A percentile compares a stretch with the other conserved stretches of the same genome.
phyloP scores from a whole-genome alignment of 1,140 invertebrate species.

The Drosophila mayri region DNA sequence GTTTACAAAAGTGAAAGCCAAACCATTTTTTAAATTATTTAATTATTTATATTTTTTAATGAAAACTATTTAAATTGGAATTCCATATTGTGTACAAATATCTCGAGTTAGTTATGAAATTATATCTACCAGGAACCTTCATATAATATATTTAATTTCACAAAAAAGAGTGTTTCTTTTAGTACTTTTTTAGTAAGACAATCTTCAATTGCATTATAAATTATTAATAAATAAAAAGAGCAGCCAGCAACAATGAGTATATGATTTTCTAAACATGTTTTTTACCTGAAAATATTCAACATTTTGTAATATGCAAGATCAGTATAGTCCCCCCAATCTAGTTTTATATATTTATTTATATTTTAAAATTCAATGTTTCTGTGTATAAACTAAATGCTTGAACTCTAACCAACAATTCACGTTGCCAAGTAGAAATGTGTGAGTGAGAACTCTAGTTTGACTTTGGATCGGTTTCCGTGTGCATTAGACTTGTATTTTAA shows the following conservation, averaged over 20 bases:
- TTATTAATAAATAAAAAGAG: too few species aligned
- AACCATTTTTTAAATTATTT: neutral
- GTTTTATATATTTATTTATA: neutral
- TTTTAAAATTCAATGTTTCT: constrained; percentile 9
- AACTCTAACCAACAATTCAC: constrained; percentile 51
- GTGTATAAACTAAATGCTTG: constrained; percentile 25
- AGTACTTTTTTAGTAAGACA: too few species aligned
- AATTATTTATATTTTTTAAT: neutral
- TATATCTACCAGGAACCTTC: too few species aligned
- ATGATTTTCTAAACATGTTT: neutral
- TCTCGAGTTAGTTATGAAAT: too few species aligned
- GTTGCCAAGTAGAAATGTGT: constrained; percentile 14
- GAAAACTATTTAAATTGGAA: too few species aligned
- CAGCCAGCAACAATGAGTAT: too few species aligned
- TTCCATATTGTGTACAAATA: too few species aligned
- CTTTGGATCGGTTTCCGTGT: constrained; percentile 44
- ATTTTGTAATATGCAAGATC: neutral
- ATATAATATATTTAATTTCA: too few species aligned
- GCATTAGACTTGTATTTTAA: constrained; percentile 66
- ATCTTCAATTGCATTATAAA: too few species aligned
- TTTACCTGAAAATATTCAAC: neutral
- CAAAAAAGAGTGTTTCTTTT: too few species aligned
- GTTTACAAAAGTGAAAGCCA: neutral
- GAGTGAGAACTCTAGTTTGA: constrained; percentile 20
- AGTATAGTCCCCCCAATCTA: neutral